Evolutionary conservation across 2,888 invertebrate species (phyloP).

Genomic region (Odiellus spinosus): DNA sequence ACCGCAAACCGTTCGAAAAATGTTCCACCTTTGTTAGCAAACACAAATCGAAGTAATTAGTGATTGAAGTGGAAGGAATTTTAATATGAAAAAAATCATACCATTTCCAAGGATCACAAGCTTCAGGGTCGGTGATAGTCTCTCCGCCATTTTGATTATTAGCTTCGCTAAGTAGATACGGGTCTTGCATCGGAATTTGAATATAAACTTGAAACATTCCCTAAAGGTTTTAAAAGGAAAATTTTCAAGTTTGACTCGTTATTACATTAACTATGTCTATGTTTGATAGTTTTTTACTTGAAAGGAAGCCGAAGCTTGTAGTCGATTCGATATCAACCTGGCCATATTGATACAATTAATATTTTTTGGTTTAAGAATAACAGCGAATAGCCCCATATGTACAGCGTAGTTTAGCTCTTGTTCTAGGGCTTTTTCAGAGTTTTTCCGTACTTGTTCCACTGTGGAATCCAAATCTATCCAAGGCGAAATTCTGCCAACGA

Average conservation of each 20-base stretch:
- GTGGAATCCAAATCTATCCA: conserved; percentile 62
- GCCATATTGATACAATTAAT: conserved; percentile 35
- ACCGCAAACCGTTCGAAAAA: conserved; percentile 36
- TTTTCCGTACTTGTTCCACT: conserved; percentile 37
- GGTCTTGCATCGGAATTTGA: conserved; percentile 49
- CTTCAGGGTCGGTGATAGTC: conserved; percentile 2
- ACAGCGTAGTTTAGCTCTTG: conserved; percentile 57
- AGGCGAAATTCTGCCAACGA: conserved; percentile 60
- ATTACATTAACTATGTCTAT: too few relatives aligned
- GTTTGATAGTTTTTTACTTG: conserved; percentile 23
- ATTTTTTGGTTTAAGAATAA: conserved; percentile 40
- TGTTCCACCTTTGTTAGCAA: conserved; percentile 35
- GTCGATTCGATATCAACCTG: conserved; percentile 35
- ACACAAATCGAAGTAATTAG: not conserved
- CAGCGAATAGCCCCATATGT: conserved; percentile 53
- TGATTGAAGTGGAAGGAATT: not conserved
- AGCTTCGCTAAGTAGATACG: conserved; percentile 30
- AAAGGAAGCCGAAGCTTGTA: conserved; percentile 27
- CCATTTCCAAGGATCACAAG: conserved; percentile 31
- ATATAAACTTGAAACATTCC: conserved; percentile 44
- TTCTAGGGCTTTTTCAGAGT: conserved; percentile 44
- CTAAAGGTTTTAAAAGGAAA: not conserved
- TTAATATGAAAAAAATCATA: conserved; percentile 14
- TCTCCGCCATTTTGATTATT: conserved; percentile 28
- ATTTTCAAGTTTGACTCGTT: not conserved